Evolutionary conservation across 2,797 vertebrate species (phyloP), one percentile per base, ranked within the genome.

Genomic region (Vireo griseus): DNA sequence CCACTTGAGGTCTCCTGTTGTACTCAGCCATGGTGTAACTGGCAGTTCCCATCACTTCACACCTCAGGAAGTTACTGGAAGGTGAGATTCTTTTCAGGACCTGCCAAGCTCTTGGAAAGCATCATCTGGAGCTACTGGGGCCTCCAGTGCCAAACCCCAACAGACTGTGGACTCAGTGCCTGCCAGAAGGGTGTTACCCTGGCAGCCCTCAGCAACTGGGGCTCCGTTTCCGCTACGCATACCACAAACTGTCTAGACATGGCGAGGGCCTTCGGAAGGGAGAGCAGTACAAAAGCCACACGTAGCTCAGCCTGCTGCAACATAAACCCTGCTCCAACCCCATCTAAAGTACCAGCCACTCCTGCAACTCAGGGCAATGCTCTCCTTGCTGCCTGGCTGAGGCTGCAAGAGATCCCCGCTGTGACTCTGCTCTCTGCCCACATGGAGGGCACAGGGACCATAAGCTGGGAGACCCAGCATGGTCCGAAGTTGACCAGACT

Each of bases 101-200:
- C 85, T 86, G 94, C 92, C 95, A 96, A 96, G 45, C 87, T 94
- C 92, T 92, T 94, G 94, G 91, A 96, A 94, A 96, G 81, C 59
- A 6, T 91, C 92, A 75, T 93, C 85, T 90, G 69, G 75, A 96
- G 89, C 91, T 94, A 93, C 91, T 55, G 85, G 87, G 81, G 40
- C 72, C 72, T 87, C 75, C 37, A 81, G 44, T 92, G 95, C 96
- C 93, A 96, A 97, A 86, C 79, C 86, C 92, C 31, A 3, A 80
- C 78, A 77, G 88, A 68, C 84, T 77, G 84, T 10, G 77, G 90
- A 79, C 86, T 95, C 78, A 10, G 72, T 51, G 82, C 89, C 72
- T 96, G 96, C 96, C 95, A 96, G 95, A 86, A 87, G 96, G 96
- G 92, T 91, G 95, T 95, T 95, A 93, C 90, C 78, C 95, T 94